These are phyloP conservation scores for Drosophila maculinotata DNA, from an alignment of 2,888 invertebrate genomes.

Conservation along the genomic window DNA sequence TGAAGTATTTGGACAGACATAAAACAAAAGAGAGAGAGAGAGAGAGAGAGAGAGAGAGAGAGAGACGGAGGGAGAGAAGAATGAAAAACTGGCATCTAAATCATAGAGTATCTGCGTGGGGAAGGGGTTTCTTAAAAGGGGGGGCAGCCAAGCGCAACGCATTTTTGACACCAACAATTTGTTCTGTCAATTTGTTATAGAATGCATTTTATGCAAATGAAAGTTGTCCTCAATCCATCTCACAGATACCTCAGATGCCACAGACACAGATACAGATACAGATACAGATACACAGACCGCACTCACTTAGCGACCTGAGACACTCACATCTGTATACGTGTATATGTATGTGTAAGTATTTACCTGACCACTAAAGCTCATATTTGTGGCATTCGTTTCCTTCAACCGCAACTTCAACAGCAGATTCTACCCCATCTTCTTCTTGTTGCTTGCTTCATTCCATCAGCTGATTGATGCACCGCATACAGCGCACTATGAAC, in stretches of 20 bases:
- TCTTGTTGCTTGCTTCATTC: slow-evolving; percentile 18
- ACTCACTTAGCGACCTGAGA: slow-evolving; percentile 20
- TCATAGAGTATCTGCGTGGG: slow-evolving; percentile 18
- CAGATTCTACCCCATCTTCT: neutral
- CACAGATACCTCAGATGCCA: slow-evolving; percentile 19
- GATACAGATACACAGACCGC: slow-evolving; percentile 4
- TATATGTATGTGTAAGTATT: neutral
- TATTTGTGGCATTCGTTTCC: slow-evolving; percentile 21
- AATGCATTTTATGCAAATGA: slow-evolving; percentile 75
- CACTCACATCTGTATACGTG: neutral
- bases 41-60: neutral
- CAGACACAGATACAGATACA: slow-evolving; percentile 1
- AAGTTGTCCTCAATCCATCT: slow-evolving; percentile 69
- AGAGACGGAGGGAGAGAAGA: neutral
- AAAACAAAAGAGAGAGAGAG: slow-evolving; percentile 33
- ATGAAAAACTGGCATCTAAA: slow-evolving; percentile 41
- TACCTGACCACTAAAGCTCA: slow-evolving; percentile 16
- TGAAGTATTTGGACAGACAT: slow-evolving; percentile 73
- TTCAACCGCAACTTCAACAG: slow-evolving; percentile 1
- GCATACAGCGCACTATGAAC: slow-evolving; percentile 48
- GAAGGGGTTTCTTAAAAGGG: too few relatives aligned
- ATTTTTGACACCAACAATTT: slow-evolving; percentile 76
- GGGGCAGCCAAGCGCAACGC: slow-evolving; percentile 16
- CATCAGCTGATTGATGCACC: slow-evolving; percentile 66
- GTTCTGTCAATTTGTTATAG: slow-evolving; percentile 66